phyloP scores from a whole-genome alignment of 1,140 invertebrate genomes.

The Drosophila parabipectinata region DNA sequence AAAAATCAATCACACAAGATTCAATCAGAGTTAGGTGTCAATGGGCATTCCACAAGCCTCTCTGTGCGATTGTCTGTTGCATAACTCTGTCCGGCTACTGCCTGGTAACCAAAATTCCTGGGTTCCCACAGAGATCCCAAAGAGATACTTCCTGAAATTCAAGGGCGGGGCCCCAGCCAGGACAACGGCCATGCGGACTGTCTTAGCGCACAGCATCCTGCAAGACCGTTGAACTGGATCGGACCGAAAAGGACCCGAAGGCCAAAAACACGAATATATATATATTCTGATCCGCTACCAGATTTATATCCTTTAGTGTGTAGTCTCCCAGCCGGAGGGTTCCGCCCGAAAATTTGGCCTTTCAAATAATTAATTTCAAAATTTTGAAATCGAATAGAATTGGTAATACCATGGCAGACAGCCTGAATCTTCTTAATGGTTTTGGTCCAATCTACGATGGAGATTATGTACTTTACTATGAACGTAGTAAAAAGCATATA shows the following conservation, averaged over 20 bases:
- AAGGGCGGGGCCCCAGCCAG: slow-evolving; percentile 53
- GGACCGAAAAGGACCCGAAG: slow-evolving; percentile 27
- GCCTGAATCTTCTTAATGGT: slow-evolving; percentile 84
- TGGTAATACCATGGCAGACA: slow-evolving; percentile 71
- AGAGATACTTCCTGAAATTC: neutral
- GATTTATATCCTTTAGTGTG: slow-evolving; percentile 32
- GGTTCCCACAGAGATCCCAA: neutral
- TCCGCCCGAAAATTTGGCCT: slow-evolving; percentile 15
- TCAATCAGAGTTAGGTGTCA: slow-evolving; percentile 83
- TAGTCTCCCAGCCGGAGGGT: slow-evolving; percentile 45
- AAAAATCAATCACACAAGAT: slow-evolving; percentile 64
- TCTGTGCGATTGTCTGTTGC: slow-evolving; percentile 78
- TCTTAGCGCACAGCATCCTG: slow-evolving; percentile 58
- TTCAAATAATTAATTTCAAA: neutral
- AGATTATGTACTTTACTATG: slow-evolving; percentile 84
- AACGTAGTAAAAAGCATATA: slow-evolving; percentile 81
- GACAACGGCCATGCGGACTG: slow-evolving; percentile 63
- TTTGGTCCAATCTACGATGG: slow-evolving; percentile 84
- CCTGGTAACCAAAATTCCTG: slow-evolving; percentile 54
- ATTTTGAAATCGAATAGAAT: slow-evolving; percentile 12
- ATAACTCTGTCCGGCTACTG: slow-evolving; percentile 81
- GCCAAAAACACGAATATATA: neutral
- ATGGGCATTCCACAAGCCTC: slow-evolving; percentile 78
- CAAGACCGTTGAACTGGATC: slow-evolving; percentile 64
- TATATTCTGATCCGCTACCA: neutral